phyloP scores from a whole-genome alignment of 2,797 vertebrate species.

The Lutjanus argentimaculatus region DNA sequence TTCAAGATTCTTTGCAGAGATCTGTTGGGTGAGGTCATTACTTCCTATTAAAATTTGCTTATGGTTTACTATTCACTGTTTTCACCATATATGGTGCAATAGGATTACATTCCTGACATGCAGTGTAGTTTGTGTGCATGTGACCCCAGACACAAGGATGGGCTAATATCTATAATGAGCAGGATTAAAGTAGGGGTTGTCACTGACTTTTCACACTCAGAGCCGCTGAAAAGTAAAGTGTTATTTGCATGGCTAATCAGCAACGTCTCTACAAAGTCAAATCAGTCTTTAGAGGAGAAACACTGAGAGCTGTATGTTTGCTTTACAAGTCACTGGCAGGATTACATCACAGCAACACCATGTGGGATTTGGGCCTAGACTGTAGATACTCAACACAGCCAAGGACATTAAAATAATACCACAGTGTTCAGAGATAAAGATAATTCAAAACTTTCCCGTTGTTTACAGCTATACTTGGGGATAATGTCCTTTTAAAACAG shows the following conservation, averaged over 20 bases:
- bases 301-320: slow-evolving; percentile 70
- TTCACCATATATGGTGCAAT: slow-evolving; percentile 51
- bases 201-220: slow-evolving; percentile 25
- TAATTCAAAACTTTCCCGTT: slow-evolving; percentile 24
- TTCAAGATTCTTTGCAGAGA: not conserved
- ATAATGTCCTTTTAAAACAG: slow-evolving; percentile 34
- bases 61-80: not conserved
- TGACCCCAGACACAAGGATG: slow-evolving; percentile 22
- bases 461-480: slow-evolving; percentile 12
- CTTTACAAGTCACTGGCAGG: slow-evolving; percentile 69
- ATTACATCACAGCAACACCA: slow-evolving; percentile 76
- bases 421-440: slow-evolving; percentile 28
- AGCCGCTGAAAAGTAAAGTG: slow-evolving; percentile 15
- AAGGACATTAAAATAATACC: slow-evolving; percentile 65
- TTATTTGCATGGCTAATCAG: slow-evolving; percentile 48
- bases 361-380: slow-evolving; percentile 63
- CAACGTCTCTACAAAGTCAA: slow-evolving; percentile 60
- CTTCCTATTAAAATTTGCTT: too few relatives aligned
- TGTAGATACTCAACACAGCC: slow-evolving; percentile 58
- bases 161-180: slow-evolving; percentile 29
- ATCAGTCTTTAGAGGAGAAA: slow-evolving; percentile 62
- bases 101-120: slow-evolving; percentile 41
- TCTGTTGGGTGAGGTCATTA: not conserved
- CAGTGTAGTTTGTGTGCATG: slow-evolving; percentile 31
- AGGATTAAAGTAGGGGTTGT: slow-evolving; percentile 51